Evolutionary conservation across 2,113 vertebrate genomes (phyloP).

Genomic region (Australoheros scitulus): DNA sequence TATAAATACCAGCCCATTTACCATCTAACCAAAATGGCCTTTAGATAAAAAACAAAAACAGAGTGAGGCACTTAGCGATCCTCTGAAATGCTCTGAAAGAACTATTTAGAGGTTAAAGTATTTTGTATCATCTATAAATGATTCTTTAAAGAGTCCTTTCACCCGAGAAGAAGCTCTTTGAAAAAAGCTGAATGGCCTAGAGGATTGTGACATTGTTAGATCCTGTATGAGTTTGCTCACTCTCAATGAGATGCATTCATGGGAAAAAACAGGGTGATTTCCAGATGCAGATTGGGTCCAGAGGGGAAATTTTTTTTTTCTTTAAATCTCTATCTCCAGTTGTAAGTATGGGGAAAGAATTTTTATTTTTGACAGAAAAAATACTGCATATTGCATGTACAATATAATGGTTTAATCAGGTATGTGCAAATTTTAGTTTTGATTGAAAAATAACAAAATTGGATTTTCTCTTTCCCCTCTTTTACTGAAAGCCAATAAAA

Average conservation of each 20-base stretch:
- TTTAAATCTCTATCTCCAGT: background rate
- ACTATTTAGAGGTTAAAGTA: slow-evolving; percentile 41
- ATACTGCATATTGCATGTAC: background rate
- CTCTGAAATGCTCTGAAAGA: background rate
- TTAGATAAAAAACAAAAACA: background rate
- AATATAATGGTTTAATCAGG: background rate
- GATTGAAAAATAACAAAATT: background rate
- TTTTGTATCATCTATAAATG: slow-evolving; percentile 45
- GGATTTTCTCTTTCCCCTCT: background rate
- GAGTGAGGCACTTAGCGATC: background rate
- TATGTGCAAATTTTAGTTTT: background rate
- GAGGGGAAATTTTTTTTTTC: background rate
- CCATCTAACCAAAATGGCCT: background rate
- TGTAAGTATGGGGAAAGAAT: background rate
- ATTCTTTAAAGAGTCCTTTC: slow-evolving; percentile 49
- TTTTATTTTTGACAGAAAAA: background rate
- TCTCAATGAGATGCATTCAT: slow-evolving; percentile 49
- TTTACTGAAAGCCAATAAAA: background rate
- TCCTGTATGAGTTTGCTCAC: slow-evolving; percentile 45
- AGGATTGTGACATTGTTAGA: slow-evolving; percentile 60
- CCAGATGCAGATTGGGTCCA: slow-evolving; percentile 23
- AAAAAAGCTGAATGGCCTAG: slow-evolving; percentile 50
- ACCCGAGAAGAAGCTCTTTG: slow-evolving; percentile 44
- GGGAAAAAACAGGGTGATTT: slow-evolving; percentile 15
- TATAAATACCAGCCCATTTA: background rate